Evolutionary conservation across 2,113 vertebrate species (phyloP), one percentile per base, ranked within the genome.

Genomic region (Odontophorus gujanensis): DNA sequence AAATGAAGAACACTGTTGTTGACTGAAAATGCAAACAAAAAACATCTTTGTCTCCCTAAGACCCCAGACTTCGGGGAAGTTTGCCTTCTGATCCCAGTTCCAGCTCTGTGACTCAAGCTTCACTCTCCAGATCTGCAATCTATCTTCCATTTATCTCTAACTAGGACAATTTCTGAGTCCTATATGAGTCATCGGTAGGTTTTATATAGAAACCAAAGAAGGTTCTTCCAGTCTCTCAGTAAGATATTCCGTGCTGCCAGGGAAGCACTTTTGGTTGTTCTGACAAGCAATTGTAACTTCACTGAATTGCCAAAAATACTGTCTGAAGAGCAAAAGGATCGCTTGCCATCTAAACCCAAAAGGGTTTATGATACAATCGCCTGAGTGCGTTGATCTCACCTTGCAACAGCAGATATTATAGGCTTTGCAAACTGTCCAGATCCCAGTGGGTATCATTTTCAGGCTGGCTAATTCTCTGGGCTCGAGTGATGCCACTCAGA

Each of bases 181-280:
- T 94, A 84, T 92, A 72, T 97, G 96, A 96, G 94, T 97, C 96
- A 97, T 96, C 96, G 90, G 92, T 88, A 81, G 93, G 93, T 95
- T 97, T 97, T 97, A 96, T 97, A 96, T 96, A 97, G 96, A 96
- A 97, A 96, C 94, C 85, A 96, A 97, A 95, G 96, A 96, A 96
- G 95, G 95, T 96, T 97, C 94, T 97, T 96, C 96, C 96, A 97
- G 96, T 95, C 96, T 97, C 96, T 96, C 95, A 96, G 94, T 95
- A 94, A 97, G 95, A 97, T 95, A 85, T 92, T 88, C 95, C 85
- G 3, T 91, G 93, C 95, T 97, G 96, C 95, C 96, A 97, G 95
- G 92, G 94, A 97, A 95, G 95, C 93, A 97, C 96, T 97, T 96
- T 96, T 81, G 93, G 96, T 97, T 95, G 92, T 96, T 96, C 96